Conservation (phyloP, 2,113 vertebrate species). For the Mirza zaza region DNA sequence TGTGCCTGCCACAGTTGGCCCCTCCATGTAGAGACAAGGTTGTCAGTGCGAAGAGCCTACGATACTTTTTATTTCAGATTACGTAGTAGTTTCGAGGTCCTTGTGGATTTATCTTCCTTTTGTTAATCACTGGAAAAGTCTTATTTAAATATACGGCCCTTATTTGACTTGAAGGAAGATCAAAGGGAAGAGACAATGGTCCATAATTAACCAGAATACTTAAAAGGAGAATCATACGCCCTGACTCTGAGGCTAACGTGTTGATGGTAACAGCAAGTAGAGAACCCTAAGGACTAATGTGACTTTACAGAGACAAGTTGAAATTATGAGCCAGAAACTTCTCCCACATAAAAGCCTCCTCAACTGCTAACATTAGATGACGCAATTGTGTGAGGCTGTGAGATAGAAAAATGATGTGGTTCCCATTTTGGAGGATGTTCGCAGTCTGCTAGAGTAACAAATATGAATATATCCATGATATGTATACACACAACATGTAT, state of each 20-base stretch:
- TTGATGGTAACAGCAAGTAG: background rate
- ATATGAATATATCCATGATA: background rate
- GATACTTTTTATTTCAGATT: background rate
- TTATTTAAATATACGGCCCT: background rate
- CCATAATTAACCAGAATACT: background rate
- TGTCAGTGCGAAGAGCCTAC: background rate
- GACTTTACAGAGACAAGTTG: background rate
- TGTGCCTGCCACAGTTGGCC: background rate
- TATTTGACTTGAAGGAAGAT: background rate
- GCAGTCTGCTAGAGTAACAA: background rate
- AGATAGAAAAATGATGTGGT: background rate
- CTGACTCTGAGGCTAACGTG: background rate
- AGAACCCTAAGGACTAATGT: background rate
- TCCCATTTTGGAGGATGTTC: background rate
- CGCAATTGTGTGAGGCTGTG: background rate
- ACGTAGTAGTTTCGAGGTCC: background rate
- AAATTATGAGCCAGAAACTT: background rate
- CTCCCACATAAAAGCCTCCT: background rate
- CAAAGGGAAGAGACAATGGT: background rate
- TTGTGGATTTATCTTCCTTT: background rate
- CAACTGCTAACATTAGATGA: background rate
- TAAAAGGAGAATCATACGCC: background rate
- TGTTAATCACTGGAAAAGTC: background rate
- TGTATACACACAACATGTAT: background rate
- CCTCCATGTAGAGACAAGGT: background rate